Evolutionary conservation across 1,140 invertebrate species (phyloP).

Genomic region (Cotesia typhae): DNA sequence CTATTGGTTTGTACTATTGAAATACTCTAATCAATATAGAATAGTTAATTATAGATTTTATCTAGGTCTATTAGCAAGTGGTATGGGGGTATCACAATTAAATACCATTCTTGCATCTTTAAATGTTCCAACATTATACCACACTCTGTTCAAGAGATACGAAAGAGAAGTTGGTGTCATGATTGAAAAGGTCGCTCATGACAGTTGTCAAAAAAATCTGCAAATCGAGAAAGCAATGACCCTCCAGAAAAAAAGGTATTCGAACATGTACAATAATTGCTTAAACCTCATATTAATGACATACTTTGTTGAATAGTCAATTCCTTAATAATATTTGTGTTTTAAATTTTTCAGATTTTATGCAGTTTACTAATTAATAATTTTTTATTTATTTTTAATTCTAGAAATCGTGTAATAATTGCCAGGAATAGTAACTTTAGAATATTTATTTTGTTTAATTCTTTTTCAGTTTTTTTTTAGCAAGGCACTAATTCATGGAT

Average conservation of each 20-base stretch:
- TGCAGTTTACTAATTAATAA: neutral
- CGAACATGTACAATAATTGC: neutral
- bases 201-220: constrained; percentile 18
- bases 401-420: too few relatives aligned
- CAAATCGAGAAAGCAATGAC: constrained; percentile 12
- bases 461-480: too few relatives aligned
- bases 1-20: constrained; percentile 1
- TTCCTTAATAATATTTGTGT: too few relatives aligned
- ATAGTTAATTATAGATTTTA: neutral
- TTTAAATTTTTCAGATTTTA: too few relatives aligned
- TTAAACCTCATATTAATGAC: neutral
- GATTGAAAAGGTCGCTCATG: constrained; percentile 12
- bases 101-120: constrained; percentile 7
- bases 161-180: constrained; percentile 8
- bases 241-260: constrained; percentile 13
- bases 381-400: too few relatives aligned
- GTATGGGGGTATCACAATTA: constrained; percentile 12
- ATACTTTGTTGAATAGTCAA: neutral
- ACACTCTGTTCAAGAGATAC: constrained; percentile 7
- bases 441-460: too few relatives aligned
- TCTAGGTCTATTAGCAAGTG: constrained; percentile 14
- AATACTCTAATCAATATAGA: neutral
- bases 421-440: too few relatives aligned
- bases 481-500: too few relatives aligned
- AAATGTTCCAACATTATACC: constrained; percentile 16